phyloP scores from a whole-genome alignment of 2,797 vertebrate genomes.

The Cyprinodon diabolis region DNA sequence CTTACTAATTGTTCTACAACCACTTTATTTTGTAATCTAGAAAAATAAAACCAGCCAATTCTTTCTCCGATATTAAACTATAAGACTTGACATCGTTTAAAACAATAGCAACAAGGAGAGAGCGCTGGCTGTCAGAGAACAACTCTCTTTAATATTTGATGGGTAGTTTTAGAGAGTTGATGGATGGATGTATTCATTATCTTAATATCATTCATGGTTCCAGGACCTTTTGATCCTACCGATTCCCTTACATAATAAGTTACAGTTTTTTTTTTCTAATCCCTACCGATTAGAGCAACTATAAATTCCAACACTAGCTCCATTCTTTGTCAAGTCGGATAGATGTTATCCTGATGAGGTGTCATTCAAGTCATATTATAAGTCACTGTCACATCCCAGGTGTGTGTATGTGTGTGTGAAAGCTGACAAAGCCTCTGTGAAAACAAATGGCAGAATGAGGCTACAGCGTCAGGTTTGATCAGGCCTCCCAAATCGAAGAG shows the following conservation, averaged over 20 bases:
- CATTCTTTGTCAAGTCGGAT: slow-evolving; percentile 34
- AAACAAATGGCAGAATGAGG: slow-evolving; percentile 68
- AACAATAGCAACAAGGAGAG: slow-evolving; percentile 6
- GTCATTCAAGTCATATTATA: slow-evolving; percentile 39
- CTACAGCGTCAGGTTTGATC: slow-evolving; percentile 63
- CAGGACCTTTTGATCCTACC: slow-evolving; percentile 27
- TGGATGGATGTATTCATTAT: slow-evolving; percentile 36
- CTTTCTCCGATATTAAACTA: no score
- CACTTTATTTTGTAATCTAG: neutral
- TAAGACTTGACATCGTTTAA: no score
- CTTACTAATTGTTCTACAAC: neutral
- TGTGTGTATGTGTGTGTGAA: slow-evolving; percentile 33
- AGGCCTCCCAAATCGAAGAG: slow-evolving; percentile 49
- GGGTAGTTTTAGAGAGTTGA: slow-evolving; percentile 39
- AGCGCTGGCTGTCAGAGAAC: slow-evolving; percentile 26
- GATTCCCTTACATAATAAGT: slow-evolving; percentile 45
- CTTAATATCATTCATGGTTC: slow-evolving; percentile 33
- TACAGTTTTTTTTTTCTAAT: slow-evolving; percentile 33
- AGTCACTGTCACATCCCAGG: slow-evolving; percentile 49
- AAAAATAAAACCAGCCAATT: neutral
- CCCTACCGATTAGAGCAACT: slow-evolving; percentile 27
- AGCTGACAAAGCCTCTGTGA: slow-evolving; percentile 31
- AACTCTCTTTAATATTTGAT: slow-evolving; percentile 40
- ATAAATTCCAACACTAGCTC: slow-evolving; percentile 25
- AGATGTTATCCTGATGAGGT: slow-evolving; percentile 31